These are phyloP conservation scores for Danio tinwini DNA, from an alignment of 2,797 vertebrate genomes.

Conservation along the genomic window DNA sequence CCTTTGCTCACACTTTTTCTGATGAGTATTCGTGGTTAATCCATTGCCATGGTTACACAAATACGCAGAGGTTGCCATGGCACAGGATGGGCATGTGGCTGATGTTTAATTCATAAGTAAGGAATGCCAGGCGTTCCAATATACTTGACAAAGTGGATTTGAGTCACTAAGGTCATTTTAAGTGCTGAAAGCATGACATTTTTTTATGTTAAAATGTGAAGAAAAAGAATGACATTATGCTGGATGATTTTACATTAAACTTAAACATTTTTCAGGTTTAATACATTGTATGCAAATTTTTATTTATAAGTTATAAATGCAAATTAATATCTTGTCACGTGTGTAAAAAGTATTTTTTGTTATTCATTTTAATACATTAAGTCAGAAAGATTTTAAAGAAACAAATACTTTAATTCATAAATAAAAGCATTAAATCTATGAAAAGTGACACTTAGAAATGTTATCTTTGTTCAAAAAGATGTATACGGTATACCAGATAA, in stretches of 20 bases:
- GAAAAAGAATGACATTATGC: background rate
- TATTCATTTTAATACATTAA: too few relatives aligned
- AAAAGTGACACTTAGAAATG: too few relatives aligned
- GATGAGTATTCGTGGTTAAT: slow-evolving; percentile 60
- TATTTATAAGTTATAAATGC: too few relatives aligned
- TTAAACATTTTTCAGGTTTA: too few relatives aligned
- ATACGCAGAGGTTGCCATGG: slow-evolving; percentile 62
- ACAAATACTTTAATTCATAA: too few relatives aligned
- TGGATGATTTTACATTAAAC: background rate
- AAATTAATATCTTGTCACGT: too few relatives aligned
- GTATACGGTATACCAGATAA: too few relatives aligned
- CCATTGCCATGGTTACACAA: slow-evolving; percentile 64
- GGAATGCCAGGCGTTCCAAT: slow-evolving; percentile 49
- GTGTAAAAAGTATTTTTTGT: too few relatives aligned
- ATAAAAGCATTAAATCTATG: too few relatives aligned
- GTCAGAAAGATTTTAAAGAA: too few relatives aligned
- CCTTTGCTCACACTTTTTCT: slow-evolving; percentile 59
- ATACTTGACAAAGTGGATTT: slow-evolving; percentile 40
- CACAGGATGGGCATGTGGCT: slow-evolving; percentile 60
- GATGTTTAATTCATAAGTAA: slow-evolving; percentile 61
- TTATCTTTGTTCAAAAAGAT: too few relatives aligned
- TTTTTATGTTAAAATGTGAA: background rate
- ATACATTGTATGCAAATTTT: too few relatives aligned
- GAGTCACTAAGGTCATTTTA: background rate
- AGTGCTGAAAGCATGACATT: background rate